Percentiles rank a stretch among this genome's conserved stretches.
phyloP scores from a whole-genome alignment of 2,888 invertebrate species.

The Ochropleura leucogaster region DNA sequence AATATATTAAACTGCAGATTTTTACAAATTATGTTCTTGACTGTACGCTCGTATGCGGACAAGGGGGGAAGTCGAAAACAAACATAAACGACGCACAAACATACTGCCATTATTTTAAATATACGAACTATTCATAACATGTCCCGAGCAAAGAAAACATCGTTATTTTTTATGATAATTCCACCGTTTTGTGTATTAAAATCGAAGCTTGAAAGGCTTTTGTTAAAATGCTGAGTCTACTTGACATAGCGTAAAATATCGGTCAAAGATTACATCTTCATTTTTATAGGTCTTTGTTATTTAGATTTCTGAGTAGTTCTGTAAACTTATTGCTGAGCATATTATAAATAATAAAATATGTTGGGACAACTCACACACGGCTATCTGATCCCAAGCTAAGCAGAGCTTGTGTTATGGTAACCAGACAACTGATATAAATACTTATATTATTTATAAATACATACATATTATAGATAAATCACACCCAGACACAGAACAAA shows the following conservation, averaged over 20 bases:
- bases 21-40: background rate
- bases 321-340: too few species aligned
- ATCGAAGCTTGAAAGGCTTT: conserved; percentile 8
- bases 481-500: too few species aligned
- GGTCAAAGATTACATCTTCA: conserved; percentile 32
- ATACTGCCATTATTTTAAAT: conserved; percentile 41
- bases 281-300: conserved; percentile 25
- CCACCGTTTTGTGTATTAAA: conserved; percentile 9
- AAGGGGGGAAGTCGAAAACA: conserved; percentile 28
- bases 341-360: too few species aligned
- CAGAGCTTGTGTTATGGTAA: too few species aligned
- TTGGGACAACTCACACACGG: too few species aligned
- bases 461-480: too few species aligned
- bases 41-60: background rate
- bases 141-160: conserved; percentile 26
- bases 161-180: conserved; percentile 39
- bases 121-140: conserved; percentile 34
- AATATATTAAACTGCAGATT: too few species aligned
- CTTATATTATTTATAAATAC: too few species aligned
- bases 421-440: too few species aligned
- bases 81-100: conserved; percentile 24
- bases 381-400: too few species aligned
- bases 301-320: conserved; percentile 22
- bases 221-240: conserved; percentile 34
- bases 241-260: conserved; percentile 40